Percentiles rank a stretch among this genome's conserved stretches.
phyloP scores from a whole-genome alignment of 2,888 invertebrate genomes.

The Leptopilina drosophilae region DNA sequence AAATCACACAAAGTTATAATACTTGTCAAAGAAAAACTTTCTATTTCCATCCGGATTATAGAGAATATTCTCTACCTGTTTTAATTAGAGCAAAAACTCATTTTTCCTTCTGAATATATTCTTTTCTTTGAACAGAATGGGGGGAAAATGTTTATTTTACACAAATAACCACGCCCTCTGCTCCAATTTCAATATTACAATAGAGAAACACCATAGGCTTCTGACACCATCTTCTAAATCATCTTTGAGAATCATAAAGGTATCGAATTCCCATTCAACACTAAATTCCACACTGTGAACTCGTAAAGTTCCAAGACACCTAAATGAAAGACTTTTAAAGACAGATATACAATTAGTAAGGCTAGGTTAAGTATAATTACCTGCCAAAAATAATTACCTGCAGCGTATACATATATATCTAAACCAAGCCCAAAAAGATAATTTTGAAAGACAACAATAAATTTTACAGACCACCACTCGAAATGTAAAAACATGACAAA shows the following conservation, averaged over 20 bases:
- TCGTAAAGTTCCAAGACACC: conserved; percentile 2
- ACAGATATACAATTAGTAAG: background rate
- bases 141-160: background rate
- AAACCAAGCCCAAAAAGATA: background rate
- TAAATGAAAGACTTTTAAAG: background rate
- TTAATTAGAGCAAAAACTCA: conserved; percentile 15
- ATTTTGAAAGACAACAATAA: background rate
- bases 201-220: background rate
- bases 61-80: conserved; percentile 4
- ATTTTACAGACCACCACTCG: background rate
- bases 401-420: background rate
- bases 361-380: conserved; percentile 5
- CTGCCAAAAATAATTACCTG: conserved; percentile 7
- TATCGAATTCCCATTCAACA: background rate
- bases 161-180: background rate
- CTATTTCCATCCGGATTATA: background rate
- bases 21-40: background rate
- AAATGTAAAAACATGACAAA: background rate
- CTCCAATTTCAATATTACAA: background rate
- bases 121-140: background rate
- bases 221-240: background rate
- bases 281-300: no score
- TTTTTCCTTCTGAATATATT: background rate
- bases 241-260: background rate
- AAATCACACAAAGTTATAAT: background rate